Evolutionary conservation across 1,140 invertebrate species (phyloP).

Genomic region (Mactra quadrangularis): DNA sequence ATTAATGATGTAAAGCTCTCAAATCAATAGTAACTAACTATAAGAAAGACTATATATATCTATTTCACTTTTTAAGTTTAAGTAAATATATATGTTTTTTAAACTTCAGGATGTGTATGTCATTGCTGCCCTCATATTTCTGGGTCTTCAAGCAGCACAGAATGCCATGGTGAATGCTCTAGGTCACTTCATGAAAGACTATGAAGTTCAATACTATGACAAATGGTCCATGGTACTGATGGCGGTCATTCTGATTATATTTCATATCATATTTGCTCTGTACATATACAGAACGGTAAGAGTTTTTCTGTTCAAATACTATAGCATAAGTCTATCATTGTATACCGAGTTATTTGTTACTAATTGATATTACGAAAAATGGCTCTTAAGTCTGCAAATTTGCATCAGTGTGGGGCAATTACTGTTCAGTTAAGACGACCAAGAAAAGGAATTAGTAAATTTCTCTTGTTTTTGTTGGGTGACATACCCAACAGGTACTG

Average conservation of each 20-base stretch:
- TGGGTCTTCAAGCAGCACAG: slow-evolving; percentile 71
- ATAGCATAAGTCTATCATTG: no score
- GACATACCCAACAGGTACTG: no score
- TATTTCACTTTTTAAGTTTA: slow-evolving; percentile 79
- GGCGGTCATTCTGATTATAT: slow-evolving; percentile 67
- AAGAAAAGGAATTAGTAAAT: no score
- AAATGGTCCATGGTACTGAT: slow-evolving; percentile 65
- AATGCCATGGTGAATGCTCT: slow-evolving; percentile 71
- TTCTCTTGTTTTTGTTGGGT: no score
- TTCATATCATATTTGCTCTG: slow-evolving; percentile 72
- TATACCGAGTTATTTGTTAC: no score
- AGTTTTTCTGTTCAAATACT: slow-evolving; percentile 6
- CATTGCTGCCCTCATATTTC: slow-evolving; percentile 72
- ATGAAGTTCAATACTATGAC: slow-evolving; percentile 67
- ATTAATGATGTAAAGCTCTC: no score
- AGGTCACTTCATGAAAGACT: slow-evolving; percentile 24
- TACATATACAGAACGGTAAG: slow-evolving; percentile 76
- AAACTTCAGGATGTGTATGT: slow-evolving; percentile 77
- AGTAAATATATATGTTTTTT: neutral
- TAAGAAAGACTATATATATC: no score
- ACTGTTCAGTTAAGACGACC: no score
- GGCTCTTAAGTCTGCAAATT: no score
- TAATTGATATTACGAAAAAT: no score
- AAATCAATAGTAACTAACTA: no score
- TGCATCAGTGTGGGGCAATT: no score